These are phyloP conservation scores for Oreocharis arfaki DNA, from an alignment of 2,113 vertebrate genomes.

Conservation along the genomic window DNA sequence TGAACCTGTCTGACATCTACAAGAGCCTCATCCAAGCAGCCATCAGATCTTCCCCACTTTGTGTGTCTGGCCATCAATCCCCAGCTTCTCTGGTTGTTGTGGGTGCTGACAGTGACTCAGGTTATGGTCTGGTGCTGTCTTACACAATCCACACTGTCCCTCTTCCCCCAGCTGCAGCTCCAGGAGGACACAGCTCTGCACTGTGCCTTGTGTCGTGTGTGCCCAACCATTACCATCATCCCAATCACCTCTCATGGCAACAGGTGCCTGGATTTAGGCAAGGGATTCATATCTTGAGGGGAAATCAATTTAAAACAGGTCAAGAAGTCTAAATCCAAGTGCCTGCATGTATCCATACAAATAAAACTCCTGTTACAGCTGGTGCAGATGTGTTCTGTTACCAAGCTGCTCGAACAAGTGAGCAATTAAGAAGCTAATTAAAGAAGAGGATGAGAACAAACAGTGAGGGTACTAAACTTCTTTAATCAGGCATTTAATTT, in stretches of 20 bases:
- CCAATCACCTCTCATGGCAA: neutral
- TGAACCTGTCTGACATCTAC: neutral
- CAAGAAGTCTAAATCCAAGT: neutral
- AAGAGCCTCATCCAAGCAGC: neutral
- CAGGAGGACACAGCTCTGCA: neutral
- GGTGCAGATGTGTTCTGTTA: neutral
- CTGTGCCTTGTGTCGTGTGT: neutral
- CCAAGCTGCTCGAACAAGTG: neutral
- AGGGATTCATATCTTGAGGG: neutral
- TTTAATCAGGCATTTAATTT: constrained; percentile 12
- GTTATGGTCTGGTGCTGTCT: neutral
- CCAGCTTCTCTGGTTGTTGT: neutral
- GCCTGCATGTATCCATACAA: neutral
- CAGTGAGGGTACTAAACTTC: neutral
- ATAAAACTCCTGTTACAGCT: neutral
- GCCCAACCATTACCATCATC: neutral
- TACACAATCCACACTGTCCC: neutral
- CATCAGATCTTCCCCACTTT: neutral
- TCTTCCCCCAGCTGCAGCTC: neutral
- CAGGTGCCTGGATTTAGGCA: neutral
- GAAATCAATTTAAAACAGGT: neutral
- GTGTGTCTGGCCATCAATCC: neutral
- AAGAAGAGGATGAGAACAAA: neutral
- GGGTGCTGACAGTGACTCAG: neutral
- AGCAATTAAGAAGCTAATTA: constrained; percentile 10